phyloP scores from a whole-genome alignment of 2,797 vertebrate species.

The Distichodus sexfasciatus region DNA sequence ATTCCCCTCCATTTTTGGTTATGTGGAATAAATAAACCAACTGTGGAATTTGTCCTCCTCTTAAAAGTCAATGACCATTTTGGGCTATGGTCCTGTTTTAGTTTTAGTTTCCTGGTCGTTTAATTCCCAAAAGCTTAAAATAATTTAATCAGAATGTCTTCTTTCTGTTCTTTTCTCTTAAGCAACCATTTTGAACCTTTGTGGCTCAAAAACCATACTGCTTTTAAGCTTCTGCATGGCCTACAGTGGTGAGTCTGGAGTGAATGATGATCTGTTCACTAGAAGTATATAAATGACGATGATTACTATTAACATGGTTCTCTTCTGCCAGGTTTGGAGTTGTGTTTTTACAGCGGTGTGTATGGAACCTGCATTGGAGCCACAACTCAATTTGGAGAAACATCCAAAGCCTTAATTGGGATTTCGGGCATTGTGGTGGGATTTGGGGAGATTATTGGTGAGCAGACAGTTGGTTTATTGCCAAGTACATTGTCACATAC shows the following conservation, averaged over 20 bases:
- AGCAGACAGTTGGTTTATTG: neutral
- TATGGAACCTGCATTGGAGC: constrained; percentile 82
- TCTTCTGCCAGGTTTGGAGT: constrained; percentile 69
- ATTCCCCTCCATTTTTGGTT: too few relatives aligned
- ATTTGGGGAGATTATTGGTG: constrained; percentile 78
- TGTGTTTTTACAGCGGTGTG: constrained; percentile 80
- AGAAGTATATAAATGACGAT: neutral
- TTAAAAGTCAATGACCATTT: too few relatives aligned
- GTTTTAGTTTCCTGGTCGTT: too few relatives aligned
- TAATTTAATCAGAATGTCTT: too few relatives aligned
- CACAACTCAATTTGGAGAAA: constrained; percentile 68
- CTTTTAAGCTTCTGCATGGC: constrained; percentile 79
- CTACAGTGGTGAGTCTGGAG: constrained; percentile 72
- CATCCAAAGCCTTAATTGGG: constrained; percentile 76
- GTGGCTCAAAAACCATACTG: constrained; percentile 70
- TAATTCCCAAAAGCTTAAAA: too few relatives aligned
- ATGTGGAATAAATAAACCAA: too few relatives aligned
- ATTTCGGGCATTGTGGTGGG: constrained; percentile 80
- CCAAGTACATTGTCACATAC: too few relatives aligned
- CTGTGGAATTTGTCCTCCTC: too few relatives aligned
- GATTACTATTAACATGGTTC: neutral
- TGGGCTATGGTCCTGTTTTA: too few relatives aligned
- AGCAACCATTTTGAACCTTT: constrained; percentile 72
- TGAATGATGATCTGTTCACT: neutral
- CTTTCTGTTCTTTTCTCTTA: constrained; percentile 33